Conservation (phyloP, 2,797 vertebrate genomes). For the Miichthys miiuy region DNA sequence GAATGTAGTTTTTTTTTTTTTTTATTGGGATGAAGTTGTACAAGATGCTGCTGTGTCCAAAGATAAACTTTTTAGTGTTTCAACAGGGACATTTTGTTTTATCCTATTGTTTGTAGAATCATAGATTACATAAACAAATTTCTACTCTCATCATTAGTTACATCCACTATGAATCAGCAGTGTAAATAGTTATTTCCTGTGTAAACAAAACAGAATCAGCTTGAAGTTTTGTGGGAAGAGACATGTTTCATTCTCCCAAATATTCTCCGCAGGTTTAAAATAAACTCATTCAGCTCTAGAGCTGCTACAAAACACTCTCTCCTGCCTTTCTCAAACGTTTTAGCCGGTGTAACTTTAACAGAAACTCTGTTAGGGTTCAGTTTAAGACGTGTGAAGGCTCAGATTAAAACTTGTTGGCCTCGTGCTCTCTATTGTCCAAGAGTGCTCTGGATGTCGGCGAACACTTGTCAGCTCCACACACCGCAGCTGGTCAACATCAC, state of each 20-base stretch:
- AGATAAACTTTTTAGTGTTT: no score
- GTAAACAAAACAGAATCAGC: slow-evolving; percentile 42
- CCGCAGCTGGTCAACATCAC: slow-evolving; percentile 7
- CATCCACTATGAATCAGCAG: slow-evolving; percentile 41
- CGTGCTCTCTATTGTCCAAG: not conserved
- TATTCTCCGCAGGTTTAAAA: slow-evolving; percentile 21
- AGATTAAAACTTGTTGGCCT: not conserved
- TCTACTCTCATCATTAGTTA: slow-evolving; percentile 15
- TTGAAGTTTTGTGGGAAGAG: slow-evolving; percentile 16
- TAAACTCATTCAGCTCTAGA: not conserved
- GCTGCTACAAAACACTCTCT: slow-evolving; percentile 8
- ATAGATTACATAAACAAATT: slow-evolving; percentile 11
- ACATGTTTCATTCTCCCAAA: slow-evolving; percentile 24
- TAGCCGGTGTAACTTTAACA: not conserved
- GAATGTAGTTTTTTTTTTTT: not conserved
- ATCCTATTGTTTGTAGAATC: slow-evolving; percentile 20
- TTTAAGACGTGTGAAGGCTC: not conserved
- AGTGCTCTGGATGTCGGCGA: not conserved
- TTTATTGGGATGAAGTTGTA: not conserved
- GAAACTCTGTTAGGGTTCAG: slow-evolving; percentile 3
- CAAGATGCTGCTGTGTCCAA: not conserved
- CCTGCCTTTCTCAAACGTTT: not conserved
- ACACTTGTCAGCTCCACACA: not conserved
- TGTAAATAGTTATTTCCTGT: slow-evolving; percentile 22
- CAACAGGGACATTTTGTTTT: slow-evolving; percentile 2